These are phyloP conservation scores for Butorides virescens DNA, from an alignment of 2,113 vertebrate species.

Conservation along the genomic window DNA sequence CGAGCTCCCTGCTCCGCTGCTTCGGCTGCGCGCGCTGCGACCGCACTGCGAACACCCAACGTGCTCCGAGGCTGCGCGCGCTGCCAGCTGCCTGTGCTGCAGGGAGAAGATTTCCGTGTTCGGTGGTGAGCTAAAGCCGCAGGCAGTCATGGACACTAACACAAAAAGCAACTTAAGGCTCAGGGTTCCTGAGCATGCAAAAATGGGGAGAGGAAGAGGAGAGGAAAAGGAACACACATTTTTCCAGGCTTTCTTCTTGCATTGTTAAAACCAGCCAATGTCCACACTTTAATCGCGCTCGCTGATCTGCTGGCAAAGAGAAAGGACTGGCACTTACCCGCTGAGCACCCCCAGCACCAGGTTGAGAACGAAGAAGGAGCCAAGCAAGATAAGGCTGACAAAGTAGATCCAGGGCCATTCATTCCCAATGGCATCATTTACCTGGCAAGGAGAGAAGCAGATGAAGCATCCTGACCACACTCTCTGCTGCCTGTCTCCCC, in stretches of 20 bases:
- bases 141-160: background rate
- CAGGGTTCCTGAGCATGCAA: background rate
- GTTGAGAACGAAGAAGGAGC: constrained; percentile 97
- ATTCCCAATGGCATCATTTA: constrained; percentile 96
- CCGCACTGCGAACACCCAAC: background rate
- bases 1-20: background rate
- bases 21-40: background rate
- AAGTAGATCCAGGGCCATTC: constrained; percentile 98
- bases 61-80: background rate
- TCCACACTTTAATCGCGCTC: background rate
- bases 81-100: background rate
- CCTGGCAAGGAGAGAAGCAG: constrained; percentile 70
- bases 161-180: background rate
- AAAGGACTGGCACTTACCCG: constrained; percentile 78
- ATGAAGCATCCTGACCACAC: background rate
- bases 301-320: background rate
- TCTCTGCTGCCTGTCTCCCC: too few relatives aligned
- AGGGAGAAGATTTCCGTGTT: background rate
- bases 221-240: background rate
- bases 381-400: constrained; percentile 91
- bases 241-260: background rate
- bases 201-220: background rate
- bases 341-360: constrained; percentile 95
- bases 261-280: background rate
- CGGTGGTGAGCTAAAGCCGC: background rate